phyloP scores from a whole-genome alignment of 2,888 invertebrate species.

The Brachyopa scutellaris region DNA sequence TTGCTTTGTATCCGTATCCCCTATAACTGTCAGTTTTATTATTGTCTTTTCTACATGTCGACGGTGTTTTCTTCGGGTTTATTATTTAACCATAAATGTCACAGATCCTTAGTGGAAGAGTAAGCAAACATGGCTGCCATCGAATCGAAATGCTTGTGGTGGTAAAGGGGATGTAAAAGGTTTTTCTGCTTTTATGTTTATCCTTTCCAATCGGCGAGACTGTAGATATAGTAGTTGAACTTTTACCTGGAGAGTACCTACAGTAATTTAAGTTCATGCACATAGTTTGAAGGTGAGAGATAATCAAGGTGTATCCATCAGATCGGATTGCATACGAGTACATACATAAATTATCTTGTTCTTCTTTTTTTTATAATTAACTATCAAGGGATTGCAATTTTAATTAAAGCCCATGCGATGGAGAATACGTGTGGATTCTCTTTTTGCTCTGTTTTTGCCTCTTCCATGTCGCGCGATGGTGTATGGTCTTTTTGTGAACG shows the following conservation, averaged over 20 bases:
- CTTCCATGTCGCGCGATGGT: too few species aligned
- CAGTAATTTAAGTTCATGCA: neutral
- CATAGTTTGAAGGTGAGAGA: neutral
- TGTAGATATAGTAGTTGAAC: neutral
- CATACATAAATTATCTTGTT: slow-evolving; percentile 5
- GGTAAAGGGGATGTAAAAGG: neutral
- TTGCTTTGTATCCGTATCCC: too few species aligned
- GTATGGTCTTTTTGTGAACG: slow-evolving; percentile 2
- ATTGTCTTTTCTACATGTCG: too few species aligned
- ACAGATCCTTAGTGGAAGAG: neutral
- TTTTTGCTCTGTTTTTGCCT: too few species aligned
- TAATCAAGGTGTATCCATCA: slow-evolving; percentile 18
- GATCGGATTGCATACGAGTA: neutral
- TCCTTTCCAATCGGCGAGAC: neutral
- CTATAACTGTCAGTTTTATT: too few species aligned
- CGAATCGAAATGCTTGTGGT: slow-evolving; percentile 23
- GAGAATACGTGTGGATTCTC: too few species aligned
- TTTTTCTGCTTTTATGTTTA: neutral
- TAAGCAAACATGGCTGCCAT: slow-evolving; percentile 17
- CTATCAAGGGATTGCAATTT: slow-evolving; percentile 24
- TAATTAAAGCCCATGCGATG: slow-evolving; percentile 36
- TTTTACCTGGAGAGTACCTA: too few species aligned
- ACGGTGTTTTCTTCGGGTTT: too few species aligned
- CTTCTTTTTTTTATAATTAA: slow-evolving; percentile 17
- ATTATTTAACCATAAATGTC: too few species aligned